These are phyloP conservation scores for Dendrolimus punctatus DNA, from an alignment of 1,140 invertebrate genomes.

Conservation along the genomic window DNA sequence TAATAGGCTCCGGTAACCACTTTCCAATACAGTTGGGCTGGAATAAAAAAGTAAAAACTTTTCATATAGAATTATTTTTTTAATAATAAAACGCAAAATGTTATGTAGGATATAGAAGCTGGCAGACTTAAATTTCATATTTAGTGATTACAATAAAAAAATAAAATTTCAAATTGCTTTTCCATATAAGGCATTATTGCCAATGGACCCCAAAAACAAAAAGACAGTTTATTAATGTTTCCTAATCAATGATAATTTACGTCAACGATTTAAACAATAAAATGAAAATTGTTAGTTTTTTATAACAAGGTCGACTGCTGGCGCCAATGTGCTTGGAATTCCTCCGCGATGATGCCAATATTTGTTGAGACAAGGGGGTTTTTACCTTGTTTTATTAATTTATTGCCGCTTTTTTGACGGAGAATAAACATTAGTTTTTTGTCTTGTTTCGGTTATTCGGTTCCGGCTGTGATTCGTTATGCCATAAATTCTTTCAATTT, in stretches of 20 bases:
- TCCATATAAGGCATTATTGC: too few species aligned
- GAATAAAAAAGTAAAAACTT: too few species aligned
- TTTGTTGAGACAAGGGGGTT: constrained; percentile 10
- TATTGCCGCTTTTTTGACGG: constrained; percentile 2
- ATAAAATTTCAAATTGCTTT: too few species aligned
- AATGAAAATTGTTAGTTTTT: constrained; percentile 10
- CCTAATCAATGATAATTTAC: constrained; percentile 2
- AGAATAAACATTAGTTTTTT: not conserved
- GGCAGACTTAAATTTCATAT: too few species aligned
- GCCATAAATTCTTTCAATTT: constrained; percentile 5
- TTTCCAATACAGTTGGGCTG: too few species aligned
- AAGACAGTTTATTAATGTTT: not conserved
- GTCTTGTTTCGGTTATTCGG: too few species aligned
- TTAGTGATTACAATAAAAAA: too few species aligned
- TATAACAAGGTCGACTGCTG: constrained; percentile 20
- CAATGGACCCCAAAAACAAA: too few species aligned
- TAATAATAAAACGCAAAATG: too few species aligned
- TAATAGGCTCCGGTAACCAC: too few species aligned
- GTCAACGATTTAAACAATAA: constrained; percentile 9
- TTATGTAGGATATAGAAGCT: too few species aligned
- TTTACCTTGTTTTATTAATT: constrained; percentile 12
- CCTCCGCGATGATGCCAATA: constrained; percentile 17
- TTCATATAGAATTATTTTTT: too few species aligned
- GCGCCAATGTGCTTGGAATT: constrained; percentile 24
- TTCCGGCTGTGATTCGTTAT: constrained; percentile 2